A percentile compares a stretch with the other conserved stretches of the same genome.
These are phyloP conservation scores for Anthoscopus minutus DNA, from an alignment of 2,113 vertebrate species.

Conservation along the genomic window DNA sequence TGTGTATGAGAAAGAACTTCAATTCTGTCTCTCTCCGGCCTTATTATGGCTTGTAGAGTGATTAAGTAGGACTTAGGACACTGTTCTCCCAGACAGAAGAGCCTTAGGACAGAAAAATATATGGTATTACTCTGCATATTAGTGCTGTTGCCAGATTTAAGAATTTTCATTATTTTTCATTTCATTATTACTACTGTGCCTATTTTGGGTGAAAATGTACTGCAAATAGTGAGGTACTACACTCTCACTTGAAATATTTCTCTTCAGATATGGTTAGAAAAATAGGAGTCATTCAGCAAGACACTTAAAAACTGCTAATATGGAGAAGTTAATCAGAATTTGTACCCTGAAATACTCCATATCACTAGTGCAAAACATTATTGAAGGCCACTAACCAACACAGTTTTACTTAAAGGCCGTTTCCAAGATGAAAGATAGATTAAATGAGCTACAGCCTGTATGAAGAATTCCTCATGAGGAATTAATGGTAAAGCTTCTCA, in stretches of 20 bases:
- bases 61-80: slow-evolving; percentile 10
- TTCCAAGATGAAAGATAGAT: not conserved
- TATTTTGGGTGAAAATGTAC: not conserved
- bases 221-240: not conserved
- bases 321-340: not conserved
- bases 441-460: not conserved
- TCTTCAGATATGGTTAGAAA: not conserved
- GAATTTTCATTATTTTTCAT: not conserved
- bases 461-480: not conserved
- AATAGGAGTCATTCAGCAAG: not conserved
- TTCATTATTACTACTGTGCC: not conserved
- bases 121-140: not conserved
- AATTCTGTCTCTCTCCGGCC: not conserved
- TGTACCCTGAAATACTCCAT: not conserved
- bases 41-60: not conserved
- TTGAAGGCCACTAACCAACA: not conserved
- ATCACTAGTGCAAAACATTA: not conserved
- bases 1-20: not conserved
- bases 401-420: not conserved
- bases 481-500: not conserved
- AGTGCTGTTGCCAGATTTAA: not conserved
- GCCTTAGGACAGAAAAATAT: not conserved
- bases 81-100: not conserved
- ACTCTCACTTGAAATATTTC: not conserved
- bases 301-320: not conserved